Percentiles rank a stretch among this genome's conserved stretches.
Conservation (phyloP, 2,797 vertebrate species). For the Hydrocynus forskahlii region DNA sequence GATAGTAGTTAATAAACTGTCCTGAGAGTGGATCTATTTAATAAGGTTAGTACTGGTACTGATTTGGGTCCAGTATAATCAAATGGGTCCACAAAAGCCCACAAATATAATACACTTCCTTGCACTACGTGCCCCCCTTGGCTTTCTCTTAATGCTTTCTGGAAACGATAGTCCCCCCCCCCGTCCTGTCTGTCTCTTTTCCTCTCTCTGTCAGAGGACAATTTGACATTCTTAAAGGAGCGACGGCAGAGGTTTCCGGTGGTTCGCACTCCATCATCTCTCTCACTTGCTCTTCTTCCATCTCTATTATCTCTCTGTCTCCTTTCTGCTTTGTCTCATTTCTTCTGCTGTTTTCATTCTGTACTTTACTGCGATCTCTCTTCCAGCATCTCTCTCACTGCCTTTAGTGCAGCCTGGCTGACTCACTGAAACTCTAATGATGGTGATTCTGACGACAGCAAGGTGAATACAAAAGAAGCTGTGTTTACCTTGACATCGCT, state of each 20-base stretch:
- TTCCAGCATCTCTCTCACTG: not conserved
- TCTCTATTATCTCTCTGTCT: not conserved
- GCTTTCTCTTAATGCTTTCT: constrained; percentile 40
- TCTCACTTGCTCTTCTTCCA: not conserved
- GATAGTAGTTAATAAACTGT: too few species aligned
- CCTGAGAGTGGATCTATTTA: too few species aligned
- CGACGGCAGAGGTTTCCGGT: not conserved
- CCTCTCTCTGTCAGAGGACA: not conserved
- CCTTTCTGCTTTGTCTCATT: not conserved
- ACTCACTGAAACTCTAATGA: constrained; percentile 14
- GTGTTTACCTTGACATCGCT: not conserved
- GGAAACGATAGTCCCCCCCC: constrained; percentile 22
- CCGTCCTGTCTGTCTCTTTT: not conserved
- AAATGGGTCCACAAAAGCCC: not conserved
- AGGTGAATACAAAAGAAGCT: constrained; percentile 23
- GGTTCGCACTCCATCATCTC: not conserved
- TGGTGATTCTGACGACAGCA: constrained; percentile 3
- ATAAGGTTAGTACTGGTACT: too few species aligned
- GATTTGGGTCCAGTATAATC: too few species aligned
- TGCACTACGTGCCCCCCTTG: not conserved
- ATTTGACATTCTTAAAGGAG: constrained; percentile 21
- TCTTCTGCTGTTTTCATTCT: not conserved
- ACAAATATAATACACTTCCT: not conserved
- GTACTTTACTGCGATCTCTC: not conserved
- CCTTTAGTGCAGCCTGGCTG: constrained; percentile 5